A percentile compares a stretch with the other conserved stretches of the same genome.
phyloP scores from a whole-genome alignment of 2,113 vertebrate genomes.

The Coptodon bakossiorum region DNA sequence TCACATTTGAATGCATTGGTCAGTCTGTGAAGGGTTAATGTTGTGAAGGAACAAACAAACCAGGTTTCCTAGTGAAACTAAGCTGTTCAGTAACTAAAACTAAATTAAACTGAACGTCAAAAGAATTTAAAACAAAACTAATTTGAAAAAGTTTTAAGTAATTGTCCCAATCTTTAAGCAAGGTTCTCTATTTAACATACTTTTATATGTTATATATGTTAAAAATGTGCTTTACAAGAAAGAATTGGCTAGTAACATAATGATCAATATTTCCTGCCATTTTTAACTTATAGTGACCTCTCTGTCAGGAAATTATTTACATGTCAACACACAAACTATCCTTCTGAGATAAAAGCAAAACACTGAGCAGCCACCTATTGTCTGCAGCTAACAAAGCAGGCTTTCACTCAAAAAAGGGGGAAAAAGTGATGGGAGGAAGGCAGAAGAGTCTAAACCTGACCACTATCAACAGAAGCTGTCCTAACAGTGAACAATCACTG shows the following conservation, averaged over 20 bases:
- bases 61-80: not conserved
- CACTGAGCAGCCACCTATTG: not conserved
- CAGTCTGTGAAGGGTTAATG: not conserved
- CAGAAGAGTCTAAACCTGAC: not conserved
- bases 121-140: not conserved
- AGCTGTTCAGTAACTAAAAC: not conserved
- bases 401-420: not conserved
- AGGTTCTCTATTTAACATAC: not conserved
- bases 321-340: conserved; percentile 27
- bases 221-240: not conserved
- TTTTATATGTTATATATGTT: not conserved
- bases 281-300: not conserved
- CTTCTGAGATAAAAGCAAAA: not conserved
- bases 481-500: not conserved
- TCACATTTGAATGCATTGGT: not conserved
- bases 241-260: not conserved
- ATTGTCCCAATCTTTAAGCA: not conserved
- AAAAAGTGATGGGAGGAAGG: not conserved
- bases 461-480: not conserved
- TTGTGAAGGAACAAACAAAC: not conserved
- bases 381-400: not conserved
- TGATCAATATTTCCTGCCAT: not conserved
- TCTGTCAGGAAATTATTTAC: conserved; percentile 17
- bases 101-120: not conserved
- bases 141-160: not conserved